These are phyloP conservation scores for Calidris pygmaea DNA, from an alignment of 2,113 vertebrate species.

Conservation along the genomic window DNA sequence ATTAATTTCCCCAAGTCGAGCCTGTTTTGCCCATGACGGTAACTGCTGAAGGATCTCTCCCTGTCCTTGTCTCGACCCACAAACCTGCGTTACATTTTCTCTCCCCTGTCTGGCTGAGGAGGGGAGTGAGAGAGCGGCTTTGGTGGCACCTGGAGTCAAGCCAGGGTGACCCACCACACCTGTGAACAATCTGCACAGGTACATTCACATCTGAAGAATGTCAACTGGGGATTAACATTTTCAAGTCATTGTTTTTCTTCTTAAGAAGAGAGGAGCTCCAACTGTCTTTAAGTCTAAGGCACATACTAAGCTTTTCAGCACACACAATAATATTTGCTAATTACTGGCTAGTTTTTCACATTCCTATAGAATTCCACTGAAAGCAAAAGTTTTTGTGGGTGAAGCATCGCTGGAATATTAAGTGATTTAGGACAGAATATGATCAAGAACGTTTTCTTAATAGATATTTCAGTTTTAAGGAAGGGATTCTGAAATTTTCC, in stretches of 20 bases:
- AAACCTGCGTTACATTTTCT: neutral
- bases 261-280: neutral
- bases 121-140: neutral
- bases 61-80: neutral
- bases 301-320: neutral
- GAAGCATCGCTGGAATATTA: neutral
- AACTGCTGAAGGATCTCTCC: neutral
- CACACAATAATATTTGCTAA: neutral
- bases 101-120: neutral
- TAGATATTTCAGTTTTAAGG: neutral
- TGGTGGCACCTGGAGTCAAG: neutral
- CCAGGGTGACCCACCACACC: neutral
- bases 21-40: neutral
- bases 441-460: neutral
- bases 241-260: neutral
- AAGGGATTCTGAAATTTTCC: neutral
- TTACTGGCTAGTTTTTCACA: neutral
- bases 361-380: neutral
- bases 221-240: neutral
- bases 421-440: neutral
- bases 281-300: neutral
- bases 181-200: neutral
- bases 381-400: neutral
- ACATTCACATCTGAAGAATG: neutral
- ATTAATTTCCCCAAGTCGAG: neutral